A percentile compares a stretch with the other conserved stretches of the same genome.
Evolutionary conservation across 2,888 invertebrate species (phyloP).

Genomic region (Urechis unicinctus): DNA sequence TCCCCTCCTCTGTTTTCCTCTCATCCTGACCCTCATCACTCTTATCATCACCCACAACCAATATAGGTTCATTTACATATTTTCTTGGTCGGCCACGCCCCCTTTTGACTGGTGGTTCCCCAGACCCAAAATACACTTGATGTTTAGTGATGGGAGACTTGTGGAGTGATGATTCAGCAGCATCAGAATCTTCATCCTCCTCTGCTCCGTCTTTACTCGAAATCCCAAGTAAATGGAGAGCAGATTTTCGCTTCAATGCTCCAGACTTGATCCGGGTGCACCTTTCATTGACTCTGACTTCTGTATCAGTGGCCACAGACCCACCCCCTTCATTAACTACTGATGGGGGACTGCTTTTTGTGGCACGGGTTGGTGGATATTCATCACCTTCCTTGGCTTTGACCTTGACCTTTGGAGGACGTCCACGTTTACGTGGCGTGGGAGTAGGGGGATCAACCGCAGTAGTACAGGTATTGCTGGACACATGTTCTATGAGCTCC

Average conservation of each 20-base stretch:
- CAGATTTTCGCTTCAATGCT: background rate
- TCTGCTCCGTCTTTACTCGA: background rate
- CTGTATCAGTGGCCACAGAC: too few relatives aligned
- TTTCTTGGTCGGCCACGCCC: background rate
- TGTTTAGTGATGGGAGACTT: too few relatives aligned
- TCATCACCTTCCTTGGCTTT: background rate
- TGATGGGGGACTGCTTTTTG: background rate
- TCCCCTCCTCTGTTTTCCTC: background rate
- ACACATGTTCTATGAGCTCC: background rate
- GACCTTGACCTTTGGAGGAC: background rate
- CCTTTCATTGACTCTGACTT: too few relatives aligned
- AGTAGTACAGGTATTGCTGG: background rate
- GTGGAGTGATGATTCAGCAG: too few relatives aligned
- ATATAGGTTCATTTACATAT: background rate
- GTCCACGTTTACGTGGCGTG: background rate
- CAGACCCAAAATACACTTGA: too few relatives aligned
- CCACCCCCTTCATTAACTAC: too few relatives aligned
- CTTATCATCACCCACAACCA: background rate
- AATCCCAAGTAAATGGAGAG: background rate
- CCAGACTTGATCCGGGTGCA: conserved; percentile 4
- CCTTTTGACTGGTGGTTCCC: background rate
- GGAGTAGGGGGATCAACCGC: background rate
- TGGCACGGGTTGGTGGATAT: background rate
- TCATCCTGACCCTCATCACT: background rate
- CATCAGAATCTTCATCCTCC: background rate